These are phyloP conservation scores for Aricia artaxerxes DNA, from an alignment of 2,888 invertebrate genomes.

Conservation along the genomic window DNA sequence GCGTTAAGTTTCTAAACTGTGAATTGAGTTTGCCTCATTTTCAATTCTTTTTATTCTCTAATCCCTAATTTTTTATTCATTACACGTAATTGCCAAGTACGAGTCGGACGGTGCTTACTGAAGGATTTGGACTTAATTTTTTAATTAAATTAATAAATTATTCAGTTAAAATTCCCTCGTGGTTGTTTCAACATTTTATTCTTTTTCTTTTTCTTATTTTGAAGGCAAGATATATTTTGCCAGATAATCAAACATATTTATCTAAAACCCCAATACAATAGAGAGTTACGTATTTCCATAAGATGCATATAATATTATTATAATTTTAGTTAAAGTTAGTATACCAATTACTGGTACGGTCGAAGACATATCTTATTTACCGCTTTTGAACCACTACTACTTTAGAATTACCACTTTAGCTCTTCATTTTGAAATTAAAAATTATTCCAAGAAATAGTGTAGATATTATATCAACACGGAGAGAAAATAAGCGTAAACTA, in stretches of 20 bases:
- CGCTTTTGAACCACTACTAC: no score
- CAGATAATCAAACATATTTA: neutral
- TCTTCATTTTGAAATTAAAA: no score
- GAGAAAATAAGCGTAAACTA: constrained; percentile 1
- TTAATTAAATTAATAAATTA: constrained; percentile 8
- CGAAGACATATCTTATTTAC: no score
- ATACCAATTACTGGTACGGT: no score
- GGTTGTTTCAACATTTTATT: neutral
- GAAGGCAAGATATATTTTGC: neutral
- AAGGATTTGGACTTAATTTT: neutral
- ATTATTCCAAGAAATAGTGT: neutral
- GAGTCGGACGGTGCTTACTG: neutral
- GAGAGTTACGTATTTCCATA: no score
- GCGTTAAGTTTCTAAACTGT: neutral
- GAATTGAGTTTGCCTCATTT: constrained; percentile 17
- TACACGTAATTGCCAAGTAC: constrained; percentile 16
- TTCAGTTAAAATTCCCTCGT: neutral
- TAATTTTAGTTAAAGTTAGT: no score
- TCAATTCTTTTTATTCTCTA: constrained; percentile 8
- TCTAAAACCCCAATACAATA: no score
- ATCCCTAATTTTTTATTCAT: constrained; percentile 2
- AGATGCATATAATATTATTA: no score
- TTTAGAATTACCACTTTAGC: no score
- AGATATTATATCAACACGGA: neutral
- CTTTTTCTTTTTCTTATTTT: neutral